Conservation (phyloP, 2,797 vertebrate genomes). For the Hippopotamyrus pictus region DNA sequence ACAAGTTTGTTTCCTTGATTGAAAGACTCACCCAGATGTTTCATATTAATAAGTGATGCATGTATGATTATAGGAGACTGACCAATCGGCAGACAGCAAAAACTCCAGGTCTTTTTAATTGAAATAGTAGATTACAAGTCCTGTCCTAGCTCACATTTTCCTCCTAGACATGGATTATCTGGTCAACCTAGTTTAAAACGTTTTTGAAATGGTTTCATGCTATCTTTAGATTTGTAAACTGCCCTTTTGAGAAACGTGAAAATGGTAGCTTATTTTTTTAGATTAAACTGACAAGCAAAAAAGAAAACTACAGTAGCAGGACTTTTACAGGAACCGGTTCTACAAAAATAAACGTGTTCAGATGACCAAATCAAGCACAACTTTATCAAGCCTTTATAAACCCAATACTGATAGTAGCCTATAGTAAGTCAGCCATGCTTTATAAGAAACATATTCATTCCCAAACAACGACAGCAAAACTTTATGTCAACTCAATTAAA, state of each 20-base stretch:
- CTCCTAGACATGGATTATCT: not conserved
- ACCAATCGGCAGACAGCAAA: not conserved
- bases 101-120: not conserved
- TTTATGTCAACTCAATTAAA: not conserved
- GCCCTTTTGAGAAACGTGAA: not conserved
- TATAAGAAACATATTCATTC: not conserved
- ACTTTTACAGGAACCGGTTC: not conserved
- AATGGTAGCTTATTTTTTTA: not conserved
- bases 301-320: not conserved
- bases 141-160: not conserved
- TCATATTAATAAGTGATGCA: not conserved
- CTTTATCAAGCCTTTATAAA: not conserved
- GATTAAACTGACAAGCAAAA: not conserved
- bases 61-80: not conserved
- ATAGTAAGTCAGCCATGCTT: not conserved
- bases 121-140: not conserved
- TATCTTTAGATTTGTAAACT: not conserved
- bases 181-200: not conserved
- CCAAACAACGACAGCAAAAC: not conserved
- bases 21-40: not conserved
- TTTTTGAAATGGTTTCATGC: not conserved
- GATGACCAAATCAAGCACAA: not conserved
- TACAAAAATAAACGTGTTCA: not conserved
- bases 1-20: not conserved
- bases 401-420: not conserved